Base-by-base conservation (phyloP, 2,797 vertebrate genomes). In the Sparidentex hasta region DNA sequence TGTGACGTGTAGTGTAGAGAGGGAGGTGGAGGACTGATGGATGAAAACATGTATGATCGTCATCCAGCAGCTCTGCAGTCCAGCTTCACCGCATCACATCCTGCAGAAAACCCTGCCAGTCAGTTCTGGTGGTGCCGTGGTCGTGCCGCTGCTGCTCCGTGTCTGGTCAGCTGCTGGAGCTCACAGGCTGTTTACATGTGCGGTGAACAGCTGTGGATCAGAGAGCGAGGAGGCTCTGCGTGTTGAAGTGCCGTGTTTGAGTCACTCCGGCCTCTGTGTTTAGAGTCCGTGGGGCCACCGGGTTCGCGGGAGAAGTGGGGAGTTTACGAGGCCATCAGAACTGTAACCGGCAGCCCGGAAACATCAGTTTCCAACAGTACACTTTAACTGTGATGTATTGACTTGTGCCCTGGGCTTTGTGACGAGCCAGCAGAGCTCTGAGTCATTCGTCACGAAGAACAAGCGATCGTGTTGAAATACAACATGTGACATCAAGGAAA, bases 111-210 rank as follows among this genome's bases (percentile, higher is more conserved):
- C 23, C 64, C 71, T 12, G 25, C n/a, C n/a, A n/a, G n/a, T n/a
- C n/a, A n/a, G n/a, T n/a, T 55, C 4, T 2, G 18, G 41, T 27
- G 44, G 38, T 25, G 1, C 61, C 0, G 33, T 12, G 0, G 16
- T 12, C 11, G 3, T 41, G 44, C 27, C 17, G 56, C 51, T 11
- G 33, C 33, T 14, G 33, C 33, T 14, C 29, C 55, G 72, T 56
- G 27, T 43, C 20, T 66, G 74, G 66, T 87, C 83, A 77, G 81
- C 89, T 87, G 90, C 12, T 63, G 68, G 41, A 38, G 21, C 70
- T 87, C 71, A 43, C 74, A 56, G 67, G 16, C 69, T 81, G 78
- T 94, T 94, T 93, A 94, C 82, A 84, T 83, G 44, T 56, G 56
- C 1, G 0, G 48, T 2, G 74, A 72, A 47, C 76, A n/a, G 51